These are phyloP conservation scores for Smutsia temminckii DNA, from an alignment of 2,797 vertebrate genomes.

Conservation along the genomic window DNA sequence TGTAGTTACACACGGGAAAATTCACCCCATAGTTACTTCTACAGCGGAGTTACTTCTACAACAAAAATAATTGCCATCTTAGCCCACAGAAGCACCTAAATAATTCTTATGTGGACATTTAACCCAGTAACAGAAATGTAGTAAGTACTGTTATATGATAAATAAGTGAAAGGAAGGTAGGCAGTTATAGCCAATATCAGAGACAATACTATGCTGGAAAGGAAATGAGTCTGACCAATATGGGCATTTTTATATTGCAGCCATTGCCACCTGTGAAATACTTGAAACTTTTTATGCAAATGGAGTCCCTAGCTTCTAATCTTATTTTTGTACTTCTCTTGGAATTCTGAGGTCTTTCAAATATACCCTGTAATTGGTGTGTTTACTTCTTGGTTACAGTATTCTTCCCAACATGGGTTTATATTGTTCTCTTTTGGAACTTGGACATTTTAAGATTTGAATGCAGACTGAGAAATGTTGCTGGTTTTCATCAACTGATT, in stretches of 20 bases:
- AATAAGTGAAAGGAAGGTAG: not conserved
- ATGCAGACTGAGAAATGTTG: not conserved
- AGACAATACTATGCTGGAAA: not conserved
- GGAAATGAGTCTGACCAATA: not conserved
- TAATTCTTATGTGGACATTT: not conserved
- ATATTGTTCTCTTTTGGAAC: not conserved
- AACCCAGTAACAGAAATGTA: not conserved
- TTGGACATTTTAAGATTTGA: not conserved
- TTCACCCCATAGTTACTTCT: not conserved
- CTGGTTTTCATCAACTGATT: not conserved
- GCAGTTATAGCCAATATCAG: not conserved
- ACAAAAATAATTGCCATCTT: not conserved
- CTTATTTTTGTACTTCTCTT: not conserved
- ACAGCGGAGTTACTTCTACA: not conserved
- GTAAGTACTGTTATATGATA: not conserved
- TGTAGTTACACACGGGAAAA: not conserved
- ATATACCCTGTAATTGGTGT: not conserved
- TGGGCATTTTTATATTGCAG: not conserved
- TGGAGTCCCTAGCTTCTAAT: not conserved
- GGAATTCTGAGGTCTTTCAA: slow-evolving; percentile 31
- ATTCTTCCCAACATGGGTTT: not conserved
- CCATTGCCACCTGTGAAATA: not conserved
- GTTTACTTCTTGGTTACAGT: not conserved
- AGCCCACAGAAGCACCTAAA: not conserved
- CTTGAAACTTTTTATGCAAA: not conserved